These are phyloP conservation scores for Epiperipatus broadwayi DNA, from an alignment of 2,888 invertebrate species.

Conservation along the genomic window DNA sequence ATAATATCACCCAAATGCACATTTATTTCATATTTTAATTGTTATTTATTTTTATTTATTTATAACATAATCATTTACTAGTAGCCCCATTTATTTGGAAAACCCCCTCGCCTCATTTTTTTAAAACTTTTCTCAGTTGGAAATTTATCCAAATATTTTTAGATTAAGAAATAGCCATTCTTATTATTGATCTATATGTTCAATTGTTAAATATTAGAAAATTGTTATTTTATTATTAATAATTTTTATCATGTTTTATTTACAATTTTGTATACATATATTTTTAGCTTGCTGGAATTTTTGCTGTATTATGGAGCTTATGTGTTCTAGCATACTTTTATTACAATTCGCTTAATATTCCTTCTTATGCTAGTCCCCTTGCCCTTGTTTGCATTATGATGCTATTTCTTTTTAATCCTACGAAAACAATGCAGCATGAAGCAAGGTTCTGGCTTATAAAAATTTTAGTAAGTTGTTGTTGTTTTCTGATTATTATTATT, in stretches of 20 bases:
- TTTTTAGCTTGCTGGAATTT: slow-evolving; percentile 45
- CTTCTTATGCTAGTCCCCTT: slow-evolving; percentile 77
- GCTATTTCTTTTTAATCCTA: slow-evolving; percentile 71
- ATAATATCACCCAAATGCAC: no score
- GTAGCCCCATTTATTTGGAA: no score
- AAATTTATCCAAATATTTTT: no score
- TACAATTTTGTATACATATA: slow-evolving; percentile 7
- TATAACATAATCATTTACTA: no score
- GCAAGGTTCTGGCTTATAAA: slow-evolving; percentile 82
- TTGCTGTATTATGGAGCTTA: slow-evolving; percentile 83
- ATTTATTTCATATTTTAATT: no score
- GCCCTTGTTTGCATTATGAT: slow-evolving; percentile 52
- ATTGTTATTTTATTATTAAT: background rate
- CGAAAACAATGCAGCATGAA: slow-evolving; percentile 72
- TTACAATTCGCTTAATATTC: slow-evolving; percentile 62
- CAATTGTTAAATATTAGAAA: no score
- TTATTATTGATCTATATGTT: no score
- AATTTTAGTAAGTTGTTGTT: slow-evolving; percentile 50
- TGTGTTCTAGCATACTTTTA: slow-evolving; percentile 67
- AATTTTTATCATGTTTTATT: no score
- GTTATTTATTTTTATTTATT: no score
- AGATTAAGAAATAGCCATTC: no score
- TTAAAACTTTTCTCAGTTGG: no score
- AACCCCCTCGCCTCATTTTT: no score
- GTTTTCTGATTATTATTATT: slow-evolving; percentile 12